Conservation (phyloP, 2,797 vertebrate genomes). For the Crocodylus rhombifer region DNA sequence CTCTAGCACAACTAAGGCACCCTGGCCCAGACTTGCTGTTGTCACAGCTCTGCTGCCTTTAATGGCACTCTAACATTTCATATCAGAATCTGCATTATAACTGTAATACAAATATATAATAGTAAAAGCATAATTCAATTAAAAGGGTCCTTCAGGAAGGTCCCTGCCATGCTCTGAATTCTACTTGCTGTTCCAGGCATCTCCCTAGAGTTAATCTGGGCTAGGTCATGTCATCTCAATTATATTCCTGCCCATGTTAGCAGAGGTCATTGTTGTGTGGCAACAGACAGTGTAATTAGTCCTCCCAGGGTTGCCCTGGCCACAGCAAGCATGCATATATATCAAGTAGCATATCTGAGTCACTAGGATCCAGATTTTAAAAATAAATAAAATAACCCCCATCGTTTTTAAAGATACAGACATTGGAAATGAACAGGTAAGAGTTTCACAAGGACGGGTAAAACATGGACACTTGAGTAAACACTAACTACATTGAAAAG, state of each 20-base stretch:
- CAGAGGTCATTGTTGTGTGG: neutral
- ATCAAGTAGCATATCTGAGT: neutral
- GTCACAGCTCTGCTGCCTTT: constrained; percentile 32
- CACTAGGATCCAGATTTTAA: neutral
- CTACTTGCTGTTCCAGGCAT: neutral
- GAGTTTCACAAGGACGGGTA: neutral
- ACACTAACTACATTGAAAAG: neutral
- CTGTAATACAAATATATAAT: neutral
- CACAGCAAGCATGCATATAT: accelerated
- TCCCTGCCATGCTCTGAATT: neutral
- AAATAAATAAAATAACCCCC: neutral
- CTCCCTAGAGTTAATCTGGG: neutral
- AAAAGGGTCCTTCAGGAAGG: neutral
- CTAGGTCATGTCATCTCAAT: accelerated
- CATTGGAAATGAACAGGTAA: neutral
- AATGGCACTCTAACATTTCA: neutral
- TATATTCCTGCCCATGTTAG: neutral
- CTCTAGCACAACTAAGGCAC: constrained; percentile 35
- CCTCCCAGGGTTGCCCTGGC: neutral
- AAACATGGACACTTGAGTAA: neutral
- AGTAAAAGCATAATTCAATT: neutral
- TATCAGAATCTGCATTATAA: neutral
- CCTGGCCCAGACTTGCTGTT: constrained; percentile 14
- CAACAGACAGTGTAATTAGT: accelerated
- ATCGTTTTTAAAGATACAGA: neutral